Conservation (phyloP, 2,113 vertebrate genomes). For the Elanus axillaris region DNA sequence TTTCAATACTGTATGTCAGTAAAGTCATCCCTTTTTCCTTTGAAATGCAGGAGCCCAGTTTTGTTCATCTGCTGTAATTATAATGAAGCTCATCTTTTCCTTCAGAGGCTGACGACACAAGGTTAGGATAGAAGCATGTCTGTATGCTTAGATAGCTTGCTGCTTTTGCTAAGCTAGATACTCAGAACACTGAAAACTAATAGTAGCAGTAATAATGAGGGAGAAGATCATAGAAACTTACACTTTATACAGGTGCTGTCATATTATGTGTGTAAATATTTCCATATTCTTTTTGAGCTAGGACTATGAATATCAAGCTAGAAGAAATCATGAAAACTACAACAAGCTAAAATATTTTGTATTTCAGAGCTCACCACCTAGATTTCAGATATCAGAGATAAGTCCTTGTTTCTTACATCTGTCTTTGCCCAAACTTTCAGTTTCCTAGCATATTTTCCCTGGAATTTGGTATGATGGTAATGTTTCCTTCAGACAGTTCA, state of each 20-base stretch:
- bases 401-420: background rate
- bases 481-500: background rate
- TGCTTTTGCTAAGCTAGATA: background rate
- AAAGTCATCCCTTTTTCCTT: background rate
- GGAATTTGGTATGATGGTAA: background rate
- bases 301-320: background rate
- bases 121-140: background rate
- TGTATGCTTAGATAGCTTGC: background rate
- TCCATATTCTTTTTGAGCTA: background rate
- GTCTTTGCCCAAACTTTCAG: background rate
- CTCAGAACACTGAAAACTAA: background rate
- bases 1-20: background rate
- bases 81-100: background rate
- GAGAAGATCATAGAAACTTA: background rate
- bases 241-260: background rate
- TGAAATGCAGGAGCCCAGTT: background rate
- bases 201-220: background rate
- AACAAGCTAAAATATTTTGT: background rate
- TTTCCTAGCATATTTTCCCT: background rate
- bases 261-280: background rate
- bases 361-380: background rate
- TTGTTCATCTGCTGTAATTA: background rate
- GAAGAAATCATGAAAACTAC: background rate
- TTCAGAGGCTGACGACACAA: background rate
- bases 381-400: background rate